Evolutionary conservation across 2,797 vertebrate species (phyloP).

Genomic region (Tapera naevia): DNA sequence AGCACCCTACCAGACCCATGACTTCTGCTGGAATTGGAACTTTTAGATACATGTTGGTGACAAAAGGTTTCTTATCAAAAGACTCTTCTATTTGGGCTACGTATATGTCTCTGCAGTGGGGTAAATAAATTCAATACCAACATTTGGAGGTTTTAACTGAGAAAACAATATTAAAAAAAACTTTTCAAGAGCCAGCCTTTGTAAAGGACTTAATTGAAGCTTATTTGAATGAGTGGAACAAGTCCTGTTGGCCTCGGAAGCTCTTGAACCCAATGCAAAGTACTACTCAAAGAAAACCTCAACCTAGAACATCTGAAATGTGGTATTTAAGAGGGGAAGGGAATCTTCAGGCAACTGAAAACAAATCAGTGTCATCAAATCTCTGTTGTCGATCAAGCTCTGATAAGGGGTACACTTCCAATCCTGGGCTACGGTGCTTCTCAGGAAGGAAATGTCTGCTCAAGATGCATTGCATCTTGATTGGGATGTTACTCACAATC

Average conservation of each 20-base stretch:
- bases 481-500: background rate
- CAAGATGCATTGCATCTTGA: background rate
- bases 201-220: background rate
- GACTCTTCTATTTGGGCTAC: background rate
- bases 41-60: background rate
- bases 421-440: background rate
- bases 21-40: background rate
- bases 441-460: background rate
- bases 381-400: background rate
- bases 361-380: background rate
- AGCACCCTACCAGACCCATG: background rate
- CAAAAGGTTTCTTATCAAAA: background rate
- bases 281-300: background rate
- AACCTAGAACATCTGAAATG: background rate
- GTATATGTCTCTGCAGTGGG: background rate
- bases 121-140: background rate
- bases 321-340: background rate
- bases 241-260: background rate
- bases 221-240: background rate
- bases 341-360: background rate
- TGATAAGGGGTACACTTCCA: background rate
- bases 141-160: background rate
- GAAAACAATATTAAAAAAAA: background rate
- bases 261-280: background rate
- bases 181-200: background rate